Evolutionary conservation across 1,140 invertebrate genomes (phyloP).

Genomic region (Caenorhabditis brenneri): DNA sequence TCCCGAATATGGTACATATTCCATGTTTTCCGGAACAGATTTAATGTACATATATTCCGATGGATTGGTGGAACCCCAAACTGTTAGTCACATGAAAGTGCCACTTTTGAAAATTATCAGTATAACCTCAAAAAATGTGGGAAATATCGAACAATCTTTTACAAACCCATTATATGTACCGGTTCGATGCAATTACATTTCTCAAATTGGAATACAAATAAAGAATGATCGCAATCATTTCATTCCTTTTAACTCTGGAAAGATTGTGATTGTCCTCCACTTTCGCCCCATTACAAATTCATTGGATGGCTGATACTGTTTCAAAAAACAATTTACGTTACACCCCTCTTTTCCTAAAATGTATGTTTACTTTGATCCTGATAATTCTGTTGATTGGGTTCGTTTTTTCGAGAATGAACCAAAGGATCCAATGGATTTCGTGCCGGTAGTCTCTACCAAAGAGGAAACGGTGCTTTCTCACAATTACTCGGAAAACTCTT

Average conservation of each 20-base stretch:
- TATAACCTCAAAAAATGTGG: background rate
- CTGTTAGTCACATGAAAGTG: background rate
- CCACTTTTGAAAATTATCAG: background rate
- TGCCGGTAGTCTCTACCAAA: too few relatives aligned
- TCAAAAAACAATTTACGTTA: background rate
- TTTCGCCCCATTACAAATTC: background rate
- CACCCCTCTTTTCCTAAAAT: background rate
- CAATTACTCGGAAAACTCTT: too few relatives aligned
- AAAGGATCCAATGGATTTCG: too few relatives aligned
- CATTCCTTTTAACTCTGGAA: background rate
- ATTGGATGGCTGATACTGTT: background rate
- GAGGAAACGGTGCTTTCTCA: too few relatives aligned
- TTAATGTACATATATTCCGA: background rate
- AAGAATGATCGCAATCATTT: background rate
- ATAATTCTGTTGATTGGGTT: background rate
- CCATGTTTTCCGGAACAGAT: background rate
- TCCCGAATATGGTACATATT: background rate
- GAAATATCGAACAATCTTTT: background rate
- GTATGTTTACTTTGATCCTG: background rate
- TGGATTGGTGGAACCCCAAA: background rate
- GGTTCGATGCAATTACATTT: background rate
- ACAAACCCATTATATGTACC: background rate
- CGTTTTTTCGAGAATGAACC: background rate
- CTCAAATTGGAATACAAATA: background rate
- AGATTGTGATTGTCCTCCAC: background rate